These are phyloP conservation scores for Cyanocitta stelleri DNA, from an alignment of 2,113 vertebrate species.

Conservation along the genomic window DNA sequence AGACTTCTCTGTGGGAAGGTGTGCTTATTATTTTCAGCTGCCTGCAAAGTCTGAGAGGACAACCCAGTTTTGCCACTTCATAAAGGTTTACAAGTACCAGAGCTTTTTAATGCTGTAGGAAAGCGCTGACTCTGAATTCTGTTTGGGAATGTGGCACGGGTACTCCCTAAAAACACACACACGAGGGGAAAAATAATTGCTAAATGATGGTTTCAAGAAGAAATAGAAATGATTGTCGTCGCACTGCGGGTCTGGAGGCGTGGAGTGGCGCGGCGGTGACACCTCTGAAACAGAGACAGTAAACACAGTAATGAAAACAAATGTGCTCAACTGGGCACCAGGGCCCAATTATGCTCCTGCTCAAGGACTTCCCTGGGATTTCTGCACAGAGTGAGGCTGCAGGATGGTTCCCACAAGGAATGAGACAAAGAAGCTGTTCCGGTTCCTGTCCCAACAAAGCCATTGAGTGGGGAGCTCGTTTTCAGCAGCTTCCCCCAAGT, in stretches of 20 bases:
- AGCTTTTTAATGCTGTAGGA: background rate
- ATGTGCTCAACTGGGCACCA: background rate
- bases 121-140: background rate
- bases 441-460: background rate
- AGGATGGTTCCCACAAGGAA: background rate
- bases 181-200: background rate
- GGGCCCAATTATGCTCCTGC: background rate
- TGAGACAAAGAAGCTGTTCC: background rate
- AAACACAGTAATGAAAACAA: conserved; percentile 9
- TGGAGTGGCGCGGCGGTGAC: background rate
- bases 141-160: background rate
- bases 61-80: background rate
- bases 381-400: background rate
- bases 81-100: background rate
- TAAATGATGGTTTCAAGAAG: background rate
- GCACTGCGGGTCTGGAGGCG: background rate
- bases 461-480: background rate
- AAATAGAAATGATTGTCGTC: background rate
- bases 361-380: conserved; percentile 3
- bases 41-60: background rate
- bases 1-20: background rate
- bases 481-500: background rate
- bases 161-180: background rate
- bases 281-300: background rate
- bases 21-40: background rate